A percentile compares a stretch with the other conserved stretches of the same genome.
phyloP scores from a whole-genome alignment of 2,797 vertebrate species.

The Streptopelia turtur region DNA sequence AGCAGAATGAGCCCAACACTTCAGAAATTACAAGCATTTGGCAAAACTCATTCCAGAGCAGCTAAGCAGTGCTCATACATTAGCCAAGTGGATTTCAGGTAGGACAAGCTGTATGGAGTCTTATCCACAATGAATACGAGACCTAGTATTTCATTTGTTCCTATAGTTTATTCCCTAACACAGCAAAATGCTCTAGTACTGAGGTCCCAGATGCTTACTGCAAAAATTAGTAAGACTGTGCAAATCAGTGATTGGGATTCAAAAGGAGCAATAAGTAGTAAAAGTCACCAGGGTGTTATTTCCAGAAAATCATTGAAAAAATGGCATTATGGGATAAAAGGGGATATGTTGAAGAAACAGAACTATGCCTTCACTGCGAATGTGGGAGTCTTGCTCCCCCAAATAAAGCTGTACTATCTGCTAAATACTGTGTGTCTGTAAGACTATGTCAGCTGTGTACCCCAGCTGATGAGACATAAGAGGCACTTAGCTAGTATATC shows the following conservation, averaged over 20 bases:
- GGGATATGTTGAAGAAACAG: neutral
- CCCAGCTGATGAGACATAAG: neutral
- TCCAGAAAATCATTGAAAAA: neutral
- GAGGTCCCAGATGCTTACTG: neutral
- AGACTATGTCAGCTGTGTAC: neutral
- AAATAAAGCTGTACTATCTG: neutral
- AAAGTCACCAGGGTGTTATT: neutral
- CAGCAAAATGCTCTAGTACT: neutral
- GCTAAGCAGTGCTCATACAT: neutral
- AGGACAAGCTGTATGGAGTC: neutral
- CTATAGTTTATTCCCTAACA: neutral
- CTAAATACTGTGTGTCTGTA: neutral
- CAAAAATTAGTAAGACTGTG: neutral
- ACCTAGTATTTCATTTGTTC: neutral
- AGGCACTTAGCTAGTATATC: neutral
- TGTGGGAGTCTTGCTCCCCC: neutral
- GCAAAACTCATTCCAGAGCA: neutral
- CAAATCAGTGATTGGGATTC: neutral
- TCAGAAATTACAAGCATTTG: neutral
- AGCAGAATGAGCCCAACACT: neutral
- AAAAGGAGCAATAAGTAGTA: neutral
- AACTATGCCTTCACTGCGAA: neutral
- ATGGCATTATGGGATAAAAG: neutral
- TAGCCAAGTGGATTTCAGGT: neutral
- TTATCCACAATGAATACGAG: accelerated